Evolutionary conservation across 2,888 invertebrate species (phyloP).

Genomic region (Steromphala cineraria): DNA sequence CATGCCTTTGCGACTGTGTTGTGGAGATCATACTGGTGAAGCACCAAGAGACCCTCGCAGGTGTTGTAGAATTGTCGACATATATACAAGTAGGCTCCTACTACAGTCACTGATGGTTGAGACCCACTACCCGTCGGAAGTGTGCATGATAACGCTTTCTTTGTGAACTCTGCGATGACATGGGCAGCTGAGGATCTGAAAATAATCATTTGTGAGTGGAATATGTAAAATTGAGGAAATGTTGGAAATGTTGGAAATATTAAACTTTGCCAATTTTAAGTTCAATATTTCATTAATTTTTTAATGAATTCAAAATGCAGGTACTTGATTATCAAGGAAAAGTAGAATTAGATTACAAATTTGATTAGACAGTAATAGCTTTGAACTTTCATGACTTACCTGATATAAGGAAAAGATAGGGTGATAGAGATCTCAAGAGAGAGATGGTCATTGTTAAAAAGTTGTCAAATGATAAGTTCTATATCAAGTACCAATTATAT

Average conservation of each 20-base stretch:
- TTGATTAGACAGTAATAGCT: not conserved
- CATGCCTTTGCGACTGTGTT: conserved; percentile 65
- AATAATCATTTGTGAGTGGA: too few species aligned
- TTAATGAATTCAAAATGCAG: not conserved
- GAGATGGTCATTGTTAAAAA: too few species aligned
- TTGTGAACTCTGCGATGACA: conserved; percentile 70
- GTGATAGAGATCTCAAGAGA: too few species aligned
- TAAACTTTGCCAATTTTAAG: not conserved
- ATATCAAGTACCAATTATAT: too few species aligned
- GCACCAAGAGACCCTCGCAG: conserved; percentile 72
- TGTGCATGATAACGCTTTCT: conserved; percentile 64
- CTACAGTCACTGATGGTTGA: conserved; percentile 65
- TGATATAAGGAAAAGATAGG: too few species aligned
- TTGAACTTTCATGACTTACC: too few species aligned
- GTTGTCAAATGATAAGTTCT: too few species aligned
- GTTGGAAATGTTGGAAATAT: too few species aligned
- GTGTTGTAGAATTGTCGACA: conserved; percentile 74
- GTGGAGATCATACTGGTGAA: conserved; percentile 71
- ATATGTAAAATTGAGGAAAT: too few species aligned
- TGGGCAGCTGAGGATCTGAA: conserved; percentile 72
- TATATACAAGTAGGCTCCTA: conserved; percentile 72
- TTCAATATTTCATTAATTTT: not conserved
- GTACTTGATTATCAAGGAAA: not conserved
- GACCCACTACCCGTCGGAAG: conserved; percentile 53
- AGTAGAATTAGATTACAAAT: not conserved